Conservation (phyloP, 1,140 invertebrate genomes). For the Zaprionus tsacasi region DNA sequence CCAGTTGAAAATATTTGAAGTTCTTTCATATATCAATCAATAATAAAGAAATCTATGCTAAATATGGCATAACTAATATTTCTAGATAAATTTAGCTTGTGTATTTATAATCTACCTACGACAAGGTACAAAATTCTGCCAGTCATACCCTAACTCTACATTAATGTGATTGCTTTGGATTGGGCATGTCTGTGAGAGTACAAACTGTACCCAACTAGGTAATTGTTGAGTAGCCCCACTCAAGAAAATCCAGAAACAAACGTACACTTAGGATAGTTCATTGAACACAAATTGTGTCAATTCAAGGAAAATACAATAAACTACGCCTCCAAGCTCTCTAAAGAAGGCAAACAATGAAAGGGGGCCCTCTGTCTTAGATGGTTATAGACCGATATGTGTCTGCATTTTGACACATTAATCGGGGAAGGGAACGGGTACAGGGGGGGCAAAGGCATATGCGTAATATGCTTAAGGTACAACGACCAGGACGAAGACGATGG, state of each 20-base stretch:
- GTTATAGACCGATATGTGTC: slow-evolving; percentile 10
- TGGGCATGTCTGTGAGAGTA: slow-evolving; percentile 19
- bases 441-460: slow-evolving; percentile 12
- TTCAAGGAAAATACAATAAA: slow-evolving; percentile 55
- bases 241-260: slow-evolving; percentile 8
- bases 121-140: background rate
- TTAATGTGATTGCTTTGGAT: slow-evolving; percentile 1
- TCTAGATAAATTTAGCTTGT: background rate
- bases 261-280: slow-evolving; percentile 52
- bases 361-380: slow-evolving; percentile 10
- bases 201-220: slow-evolving; percentile 45
- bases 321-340: slow-evolving; percentile 45
- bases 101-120: slow-evolving; percentile 8
- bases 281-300: slow-evolving; percentile 57
- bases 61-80: background rate
- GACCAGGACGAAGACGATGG: background rate
- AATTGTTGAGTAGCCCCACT: slow-evolving; percentile 38
- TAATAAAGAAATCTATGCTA: background rate
- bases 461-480: slow-evolving; percentile 42
- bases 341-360: slow-evolving; percentile 30
- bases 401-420: slow-evolving; percentile 22
- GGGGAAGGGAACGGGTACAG: background rate
- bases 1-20: background rate
- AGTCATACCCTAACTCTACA: background rate
- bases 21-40: background rate